These are phyloP conservation scores for Hyperoplus lanceolatus DNA, from an alignment of 2,797 vertebrate species.

Conservation along the genomic window DNA sequence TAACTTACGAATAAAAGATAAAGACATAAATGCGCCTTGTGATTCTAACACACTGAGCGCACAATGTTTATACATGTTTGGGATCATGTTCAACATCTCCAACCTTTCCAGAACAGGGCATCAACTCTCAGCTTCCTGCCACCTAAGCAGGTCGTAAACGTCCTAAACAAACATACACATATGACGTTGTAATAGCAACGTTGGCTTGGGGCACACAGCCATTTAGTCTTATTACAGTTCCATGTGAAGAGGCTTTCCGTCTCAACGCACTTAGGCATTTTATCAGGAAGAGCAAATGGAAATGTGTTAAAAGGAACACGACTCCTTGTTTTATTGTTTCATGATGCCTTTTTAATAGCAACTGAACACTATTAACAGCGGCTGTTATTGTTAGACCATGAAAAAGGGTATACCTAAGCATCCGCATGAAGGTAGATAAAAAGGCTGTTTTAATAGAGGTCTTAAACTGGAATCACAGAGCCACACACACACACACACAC, in stretches of 20 bases:
- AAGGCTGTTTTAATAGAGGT: constrained; percentile 29
- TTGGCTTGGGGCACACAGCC: constrained; percentile 27
- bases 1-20: background rate
- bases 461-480: constrained; percentile 5
- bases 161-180: constrained; percentile 56
- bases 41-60: constrained; percentile 12
- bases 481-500: background rate
- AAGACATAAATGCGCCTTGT: background rate
- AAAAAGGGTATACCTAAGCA: constrained; percentile 26
- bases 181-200: constrained; percentile 56
- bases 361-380: constrained; percentile 13
- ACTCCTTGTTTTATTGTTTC: constrained; percentile 60
- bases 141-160: constrained; percentile 57
- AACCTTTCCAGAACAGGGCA: constrained; percentile 24
- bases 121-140: constrained; percentile 48
- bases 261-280: constrained; percentile 16
- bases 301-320: constrained; percentile 43
- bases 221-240: constrained; percentile 51
- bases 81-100: constrained; percentile 9
- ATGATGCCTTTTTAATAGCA: constrained; percentile 29
- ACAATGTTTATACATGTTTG: background rate
- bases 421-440: constrained; percentile 36
- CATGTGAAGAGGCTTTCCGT: constrained; percentile 46
- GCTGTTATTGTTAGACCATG: constrained; percentile 29
- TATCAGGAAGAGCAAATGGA: constrained; percentile 51